Conservation (phyloP, 2,797 vertebrate species). For the Molossus molossus region DNA sequence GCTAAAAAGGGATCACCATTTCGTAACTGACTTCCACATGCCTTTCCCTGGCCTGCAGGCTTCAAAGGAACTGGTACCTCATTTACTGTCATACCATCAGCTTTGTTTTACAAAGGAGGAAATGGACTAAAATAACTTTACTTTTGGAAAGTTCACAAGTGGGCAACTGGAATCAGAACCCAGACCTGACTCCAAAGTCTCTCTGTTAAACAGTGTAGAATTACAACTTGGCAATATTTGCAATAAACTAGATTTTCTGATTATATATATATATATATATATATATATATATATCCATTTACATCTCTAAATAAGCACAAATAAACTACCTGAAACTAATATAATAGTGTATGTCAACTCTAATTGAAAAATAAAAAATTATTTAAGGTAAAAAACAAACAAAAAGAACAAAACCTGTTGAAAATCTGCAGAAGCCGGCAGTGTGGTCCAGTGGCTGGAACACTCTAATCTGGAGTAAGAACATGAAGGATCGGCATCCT, state of each 20-base stretch:
- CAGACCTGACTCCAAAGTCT: neutral
- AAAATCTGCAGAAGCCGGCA: neutral
- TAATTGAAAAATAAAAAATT: neutral
- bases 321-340: neutral
- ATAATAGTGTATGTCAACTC: neutral
- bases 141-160: conserved; percentile 17
- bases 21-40: neutral
- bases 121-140: neutral
- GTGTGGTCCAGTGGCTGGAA: neutral
- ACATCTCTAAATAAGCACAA: conserved; percentile 37
- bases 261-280: no score
- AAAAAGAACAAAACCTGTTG: neutral
- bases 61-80: neutral
- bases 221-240: neutral
- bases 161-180: neutral
- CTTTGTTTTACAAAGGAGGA: neutral
- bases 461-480: neutral
- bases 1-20: neutral
- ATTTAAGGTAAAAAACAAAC: neutral
- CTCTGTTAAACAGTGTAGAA: neutral
- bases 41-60: neutral
- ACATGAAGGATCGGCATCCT: no score
- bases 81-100: neutral
- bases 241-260: neutral
- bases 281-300: neutral